Conservation (phyloP, 2,113 vertebrate genomes). For the Cynocephalus volans region DNA sequence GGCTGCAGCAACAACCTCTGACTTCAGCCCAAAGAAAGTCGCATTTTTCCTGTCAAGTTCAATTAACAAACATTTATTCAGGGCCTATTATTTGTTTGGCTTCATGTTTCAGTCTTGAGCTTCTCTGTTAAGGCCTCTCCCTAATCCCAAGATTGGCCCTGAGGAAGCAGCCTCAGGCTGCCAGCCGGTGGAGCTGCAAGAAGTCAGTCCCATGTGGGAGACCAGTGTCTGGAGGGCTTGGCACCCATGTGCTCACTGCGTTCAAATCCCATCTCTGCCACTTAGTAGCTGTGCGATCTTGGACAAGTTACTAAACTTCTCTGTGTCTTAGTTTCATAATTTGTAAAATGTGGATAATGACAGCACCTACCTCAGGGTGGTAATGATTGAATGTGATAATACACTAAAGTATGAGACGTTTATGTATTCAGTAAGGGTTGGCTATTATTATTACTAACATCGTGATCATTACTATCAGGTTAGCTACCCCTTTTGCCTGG, state of each 20-base stretch:
- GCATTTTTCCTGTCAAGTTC: constrained; percentile 56
- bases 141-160: not conserved
- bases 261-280: not conserved
- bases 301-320: not conserved
- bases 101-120: constrained; percentile 41
- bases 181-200: not conserved
- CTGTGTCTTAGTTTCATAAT: not conserved
- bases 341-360: not conserved
- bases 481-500: not conserved
- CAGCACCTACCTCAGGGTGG: not conserved
- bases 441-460: not conserved
- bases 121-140: not conserved
- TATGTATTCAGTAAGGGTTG: not conserved
- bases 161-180: not conserved
- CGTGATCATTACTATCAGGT: no score
- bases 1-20: constrained; percentile 64
- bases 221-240: not conserved
- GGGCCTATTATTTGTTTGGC: constrained; percentile 58
- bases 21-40: constrained; percentile 72
- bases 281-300: not conserved
- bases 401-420: not conserved
- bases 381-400: not conserved
- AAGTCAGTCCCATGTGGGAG: not conserved
- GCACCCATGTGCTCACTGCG: not conserved
- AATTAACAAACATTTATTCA: constrained; percentile 78